phyloP scores from a whole-genome alignment of 2,888 invertebrate genomes.

The Dermolepida albohirtum region DNA sequence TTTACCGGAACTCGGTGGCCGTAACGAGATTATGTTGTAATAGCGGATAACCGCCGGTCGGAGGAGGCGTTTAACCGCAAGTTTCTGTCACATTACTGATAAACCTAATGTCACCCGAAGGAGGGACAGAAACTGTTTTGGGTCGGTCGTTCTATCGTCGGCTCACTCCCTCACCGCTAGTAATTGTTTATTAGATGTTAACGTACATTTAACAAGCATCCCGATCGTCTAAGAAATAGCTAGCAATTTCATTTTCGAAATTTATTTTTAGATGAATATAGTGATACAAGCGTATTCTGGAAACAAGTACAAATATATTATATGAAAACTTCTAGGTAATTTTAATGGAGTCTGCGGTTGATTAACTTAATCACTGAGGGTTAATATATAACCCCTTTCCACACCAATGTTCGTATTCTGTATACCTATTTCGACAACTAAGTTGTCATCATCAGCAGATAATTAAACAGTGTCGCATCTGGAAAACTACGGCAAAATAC shows the following conservation, averaged over 20 bases:
- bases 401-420: too few species aligned
- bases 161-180: constrained; percentile 12
- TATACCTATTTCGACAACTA: too few species aligned
- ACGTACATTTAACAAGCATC: constrained; percentile 5
- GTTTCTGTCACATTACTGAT: constrained; percentile 53
- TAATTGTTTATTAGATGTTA: constrained; percentile 34
- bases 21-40: constrained; percentile 62
- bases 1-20: constrained; percentile 59
- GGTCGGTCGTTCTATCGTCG: constrained; percentile 31
- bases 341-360: too few species aligned
- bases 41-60: constrained; percentile 61
- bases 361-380: too few species aligned
- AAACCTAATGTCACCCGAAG: constrained; percentile 37
- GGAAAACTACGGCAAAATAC: too few species aligned
- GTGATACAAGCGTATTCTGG: too few species aligned
- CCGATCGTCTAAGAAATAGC: background rate
- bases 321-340: too few species aligned
- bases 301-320: too few species aligned
- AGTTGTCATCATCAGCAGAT: too few species aligned
- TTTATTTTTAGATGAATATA: background rate
- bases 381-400: too few species aligned
- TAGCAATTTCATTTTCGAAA: background rate
- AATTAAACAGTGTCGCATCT: too few species aligned
- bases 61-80: constrained; percentile 59
- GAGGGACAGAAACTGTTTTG: constrained; percentile 32